These are phyloP conservation scores for Pimephales promelas DNA, from an alignment of 2,113 vertebrate species.

Conservation along the genomic window DNA sequence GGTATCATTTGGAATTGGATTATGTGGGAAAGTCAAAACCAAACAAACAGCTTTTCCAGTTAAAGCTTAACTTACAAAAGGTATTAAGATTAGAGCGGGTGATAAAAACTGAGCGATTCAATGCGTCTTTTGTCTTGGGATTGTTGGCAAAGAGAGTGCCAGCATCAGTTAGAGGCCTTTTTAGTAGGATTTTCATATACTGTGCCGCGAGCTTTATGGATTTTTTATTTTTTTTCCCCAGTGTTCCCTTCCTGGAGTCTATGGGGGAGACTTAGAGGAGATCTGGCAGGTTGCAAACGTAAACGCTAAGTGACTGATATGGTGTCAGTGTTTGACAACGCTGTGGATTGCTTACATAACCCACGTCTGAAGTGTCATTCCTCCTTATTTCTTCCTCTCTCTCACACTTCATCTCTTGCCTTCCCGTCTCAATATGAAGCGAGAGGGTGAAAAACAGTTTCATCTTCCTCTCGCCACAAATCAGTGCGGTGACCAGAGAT, in stretches of 20 bases:
- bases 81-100: slow-evolving; percentile 68
- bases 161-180: slow-evolving; percentile 37
- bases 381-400: slow-evolving; percentile 40
- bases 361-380: slow-evolving; percentile 46
- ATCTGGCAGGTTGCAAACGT: slow-evolving; percentile 12
- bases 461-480: slow-evolving; percentile 44
- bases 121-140: slow-evolving; percentile 46
- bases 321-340: slow-evolving; percentile 51
- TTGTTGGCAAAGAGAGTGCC: slow-evolving; percentile 18
- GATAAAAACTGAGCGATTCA: slow-evolving; percentile 65
- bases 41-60: slow-evolving; percentile 68
- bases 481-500: slow-evolving; percentile 50
- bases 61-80: slow-evolving; percentile 72
- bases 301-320: slow-evolving; percentile 47
- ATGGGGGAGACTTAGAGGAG: slow-evolving; percentile 7
- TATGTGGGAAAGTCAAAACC: slow-evolving; percentile 63
- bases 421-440: not conserved
- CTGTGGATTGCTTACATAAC: slow-evolving; percentile 54
- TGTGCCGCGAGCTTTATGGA: slow-evolving; percentile 53
- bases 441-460: slow-evolving; percentile 29
- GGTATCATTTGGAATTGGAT: slow-evolving; percentile 68
- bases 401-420: slow-evolving; percentile 8
- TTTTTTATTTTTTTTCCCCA: slow-evolving; percentile 38
- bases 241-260: not conserved
- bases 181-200: slow-evolving; percentile 56